Conservation (phyloP, 2,113 vertebrate species). For the Notiomystis cincta region DNA sequence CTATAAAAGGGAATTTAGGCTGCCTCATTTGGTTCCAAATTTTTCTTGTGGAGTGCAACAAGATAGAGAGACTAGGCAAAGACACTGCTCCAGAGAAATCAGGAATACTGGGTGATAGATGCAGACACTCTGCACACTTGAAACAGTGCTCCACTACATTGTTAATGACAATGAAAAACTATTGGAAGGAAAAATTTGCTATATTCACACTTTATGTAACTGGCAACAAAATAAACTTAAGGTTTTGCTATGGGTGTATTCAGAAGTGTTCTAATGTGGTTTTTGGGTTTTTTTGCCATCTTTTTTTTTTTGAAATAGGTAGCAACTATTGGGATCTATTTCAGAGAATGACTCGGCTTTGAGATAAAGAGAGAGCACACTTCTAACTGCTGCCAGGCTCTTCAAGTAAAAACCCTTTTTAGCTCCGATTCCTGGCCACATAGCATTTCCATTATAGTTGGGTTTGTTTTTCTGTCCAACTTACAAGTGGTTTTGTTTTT, state of each 20-base stretch:
- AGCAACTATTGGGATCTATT: neutral
- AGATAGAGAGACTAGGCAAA: neutral
- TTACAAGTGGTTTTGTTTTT: neutral
- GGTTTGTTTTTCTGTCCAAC: neutral
- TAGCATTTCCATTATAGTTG: neutral
- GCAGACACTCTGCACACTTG: neutral
- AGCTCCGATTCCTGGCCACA: neutral
- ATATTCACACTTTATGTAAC: neutral
- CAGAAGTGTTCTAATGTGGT: neutral
- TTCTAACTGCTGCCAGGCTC: neutral
- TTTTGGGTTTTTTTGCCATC: neutral
- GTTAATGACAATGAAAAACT: neutral
- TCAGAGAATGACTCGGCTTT: neutral
- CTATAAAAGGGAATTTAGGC: neutral
- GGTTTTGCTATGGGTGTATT: neutral
- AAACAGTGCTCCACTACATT: neutral
- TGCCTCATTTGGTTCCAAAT: neutral
- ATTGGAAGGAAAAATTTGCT: neutral
- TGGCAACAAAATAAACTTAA: neutral
- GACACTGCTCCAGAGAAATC: neutral
- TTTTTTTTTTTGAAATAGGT: neutral
- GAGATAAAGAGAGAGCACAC: neutral
- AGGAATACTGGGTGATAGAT: neutral
- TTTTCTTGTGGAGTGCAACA: neutral
- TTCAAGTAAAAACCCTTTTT: neutral